Evolutionary conservation across 2,797 vertebrate species (phyloP), one percentile per base, ranked within the genome.

Genomic region (Crenuchus spilurus): DNA sequence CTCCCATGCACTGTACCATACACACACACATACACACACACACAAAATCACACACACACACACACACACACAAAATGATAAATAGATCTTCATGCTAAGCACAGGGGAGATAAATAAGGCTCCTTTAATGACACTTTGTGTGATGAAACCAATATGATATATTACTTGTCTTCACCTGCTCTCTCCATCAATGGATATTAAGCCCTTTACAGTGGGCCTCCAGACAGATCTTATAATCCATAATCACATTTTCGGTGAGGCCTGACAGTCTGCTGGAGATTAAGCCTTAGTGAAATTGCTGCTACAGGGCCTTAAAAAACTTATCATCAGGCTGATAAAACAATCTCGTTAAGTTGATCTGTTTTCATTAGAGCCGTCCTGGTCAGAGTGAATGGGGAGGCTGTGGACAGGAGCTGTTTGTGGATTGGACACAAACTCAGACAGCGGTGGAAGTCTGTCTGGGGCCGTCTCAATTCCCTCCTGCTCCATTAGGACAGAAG

Each of bases 101-200:
- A 67, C 30, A 26, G 16, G 33, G 49, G 58, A 74, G 48, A 49
- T 26, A 26, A 49, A 74, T 48, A 62, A 69, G 35, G 33, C 41
- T 67, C 41, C 60, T 57, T 75, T 75, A 81, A 81, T 79, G 75
- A 81, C 35, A 61, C 62, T 64, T 75, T 80, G 63, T 58, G 65
- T 78, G 77, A 79, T 75, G 72, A 57, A 81, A 81, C 52, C 51
- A 30, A 80, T 70, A 70, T 71, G 61, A 84, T 78, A 52, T 75
- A 76, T 72, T 69, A 69, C 74, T 72, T 79, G 72, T 74, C 74
- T 62, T 70, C 26, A 52, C 48, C 58, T 73, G 55, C 37, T 51
- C 69, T 67, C 65, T 69, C 81, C 74, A 75, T 80, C 81, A 76
- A 16, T 79, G 68, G 76, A 80, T 70, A 81, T 77, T 78, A 82